Conservation (phyloP, 2,113 vertebrate species). For the Hippocampus comes region DNA sequence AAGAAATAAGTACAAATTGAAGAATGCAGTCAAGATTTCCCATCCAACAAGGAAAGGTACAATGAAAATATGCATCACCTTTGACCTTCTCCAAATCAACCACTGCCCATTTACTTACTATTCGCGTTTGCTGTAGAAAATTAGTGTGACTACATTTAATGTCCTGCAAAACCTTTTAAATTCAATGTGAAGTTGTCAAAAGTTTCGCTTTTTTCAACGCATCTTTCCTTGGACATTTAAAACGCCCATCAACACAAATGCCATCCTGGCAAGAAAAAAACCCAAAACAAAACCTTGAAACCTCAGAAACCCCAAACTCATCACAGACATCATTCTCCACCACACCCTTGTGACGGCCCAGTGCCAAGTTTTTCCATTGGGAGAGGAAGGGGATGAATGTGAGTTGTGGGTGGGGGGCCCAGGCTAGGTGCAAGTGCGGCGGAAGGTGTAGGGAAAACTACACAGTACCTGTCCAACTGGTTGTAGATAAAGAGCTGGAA, state of each 20-base stretch:
- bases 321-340: slow-evolving; percentile 35
- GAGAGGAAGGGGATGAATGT: slow-evolving; percentile 65
- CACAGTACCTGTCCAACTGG: slow-evolving; percentile 99
- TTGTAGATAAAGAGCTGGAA: slow-evolving; percentile 99
- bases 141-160: neutral
- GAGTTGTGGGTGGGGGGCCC: slow-evolving; percentile 42
- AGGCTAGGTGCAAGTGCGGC: slow-evolving; percentile 50
- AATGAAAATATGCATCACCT: slow-evolving; percentile 53
- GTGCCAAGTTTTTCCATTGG: slow-evolving; percentile 86
- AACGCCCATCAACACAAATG: slow-evolving; percentile 26
- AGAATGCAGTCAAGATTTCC: slow-evolving; percentile 28
- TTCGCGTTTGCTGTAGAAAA: neutral
- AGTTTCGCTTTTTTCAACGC: slow-evolving; percentile 51
- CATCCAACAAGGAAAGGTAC: slow-evolving; percentile 47
- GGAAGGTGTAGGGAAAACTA: slow-evolving; percentile 54
- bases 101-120: neutral
- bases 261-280: slow-evolving; percentile 30
- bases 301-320: slow-evolving; percentile 13
- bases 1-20: slow-evolving; percentile 30
- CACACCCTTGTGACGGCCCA: slow-evolving; percentile 44
- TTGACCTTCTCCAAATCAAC: slow-evolving; percentile 21
- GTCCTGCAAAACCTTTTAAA: neutral
- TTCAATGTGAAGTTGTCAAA: slow-evolving; percentile 29
- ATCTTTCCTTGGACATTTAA: slow-evolving; percentile 46
- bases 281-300: slow-evolving; percentile 2